Percentiles rank a stretch among this genome's conserved stretches.
These are phyloP conservation scores for Acanthoscelides obtectus DNA, from an alignment of 2,888 invertebrate species.

Conservation along the genomic window DNA sequence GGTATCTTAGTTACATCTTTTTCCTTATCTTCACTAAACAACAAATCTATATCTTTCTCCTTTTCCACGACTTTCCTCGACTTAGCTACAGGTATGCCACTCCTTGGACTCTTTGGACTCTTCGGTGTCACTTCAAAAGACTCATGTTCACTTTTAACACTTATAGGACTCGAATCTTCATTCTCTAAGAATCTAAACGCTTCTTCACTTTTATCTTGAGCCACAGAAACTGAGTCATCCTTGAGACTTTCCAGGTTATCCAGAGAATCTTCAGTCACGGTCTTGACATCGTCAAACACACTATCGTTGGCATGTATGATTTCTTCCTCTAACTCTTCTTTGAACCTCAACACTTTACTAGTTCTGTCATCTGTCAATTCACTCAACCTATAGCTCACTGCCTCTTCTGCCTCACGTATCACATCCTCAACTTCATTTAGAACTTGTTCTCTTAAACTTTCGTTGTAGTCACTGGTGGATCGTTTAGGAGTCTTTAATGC, in stretches of 20 bases:
- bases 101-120: slow-evolving; percentile 26
- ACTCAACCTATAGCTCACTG: slow-evolving; percentile 37
- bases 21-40: slow-evolving; percentile 26
- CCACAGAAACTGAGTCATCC: slow-evolving; percentile 39
- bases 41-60: slow-evolving; percentile 33
- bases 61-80: slow-evolving; percentile 34
- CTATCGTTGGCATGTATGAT: slow-evolving; percentile 27
- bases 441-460: slow-evolving; percentile 20
- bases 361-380: slow-evolving; percentile 15
- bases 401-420: slow-evolving; percentile 40
- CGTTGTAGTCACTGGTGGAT: slow-evolving; percentile 22
- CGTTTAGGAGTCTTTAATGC: slow-evolving; percentile 31
- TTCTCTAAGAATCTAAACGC: slow-evolving; percentile 46
- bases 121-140: slow-evolving; percentile 17
- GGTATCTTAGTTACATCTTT: slow-evolving; percentile 42
- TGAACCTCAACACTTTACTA: slow-evolving; percentile 22
- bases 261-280: slow-evolving; percentile 44
- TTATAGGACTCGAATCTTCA: slow-evolving; percentile 35
- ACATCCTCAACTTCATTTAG: slow-evolving; percentile 39
- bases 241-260: slow-evolving; percentile 40
- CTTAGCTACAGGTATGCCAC: slow-evolving; percentile 41
- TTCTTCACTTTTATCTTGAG: slow-evolving; percentile 43
- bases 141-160: slow-evolving; percentile 16
- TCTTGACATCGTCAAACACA: slow-evolving; percentile 39
- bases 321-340: slow-evolving; percentile 42